Evolutionary conservation across 1,140 invertebrate genomes (phyloP).

Genomic region (Drosophila nikananu): DNA sequence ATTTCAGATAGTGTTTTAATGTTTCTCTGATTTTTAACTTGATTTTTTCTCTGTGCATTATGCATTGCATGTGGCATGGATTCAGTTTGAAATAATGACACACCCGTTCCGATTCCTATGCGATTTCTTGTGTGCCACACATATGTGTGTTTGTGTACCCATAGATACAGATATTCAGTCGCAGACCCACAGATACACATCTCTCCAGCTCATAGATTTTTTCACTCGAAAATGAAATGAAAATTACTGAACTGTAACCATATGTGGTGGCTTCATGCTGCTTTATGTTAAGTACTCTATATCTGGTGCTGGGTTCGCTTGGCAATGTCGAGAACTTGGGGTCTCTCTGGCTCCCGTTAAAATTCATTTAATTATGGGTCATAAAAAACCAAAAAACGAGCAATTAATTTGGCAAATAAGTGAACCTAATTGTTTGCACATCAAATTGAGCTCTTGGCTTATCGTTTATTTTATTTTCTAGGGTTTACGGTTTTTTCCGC

Average conservation of each 20-base stretch:
- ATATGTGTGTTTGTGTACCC: conserved; percentile 36
- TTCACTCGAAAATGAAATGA: conserved; percentile 75
- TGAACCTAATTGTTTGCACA: conserved; percentile 47
- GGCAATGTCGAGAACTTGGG: conserved; percentile 20
- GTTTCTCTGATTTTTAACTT: too few relatives aligned
- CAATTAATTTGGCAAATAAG: conserved; percentile 65
- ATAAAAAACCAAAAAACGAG: conserved; percentile 50
- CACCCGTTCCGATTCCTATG: conserved; percentile 70
- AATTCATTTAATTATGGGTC: conserved; percentile 56
- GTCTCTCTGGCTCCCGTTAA: conserved; percentile 38
- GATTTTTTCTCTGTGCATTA: conserved; percentile 4
- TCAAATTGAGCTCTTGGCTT: conserved; percentile 37
- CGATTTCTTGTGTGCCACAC: conserved; percentile 16
- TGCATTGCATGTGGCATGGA: conserved; percentile 77
- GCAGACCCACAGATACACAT: conserved; percentile 56
- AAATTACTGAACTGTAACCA: conserved; percentile 80
- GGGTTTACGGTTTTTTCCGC: conserved; percentile 7
- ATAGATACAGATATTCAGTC: conserved; percentile 35
- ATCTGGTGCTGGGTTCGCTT: conserved; percentile 19
- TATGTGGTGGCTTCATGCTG: conserved; percentile 72
- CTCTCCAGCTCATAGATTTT: conserved; percentile 59
- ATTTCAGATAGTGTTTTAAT: background rate
- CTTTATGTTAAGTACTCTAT: conserved; percentile 61
- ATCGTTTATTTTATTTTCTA: conserved; percentile 20
- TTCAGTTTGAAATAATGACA: conserved; percentile 82